Evolutionary conservation across 2,888 invertebrate genomes (phyloP), one percentile per base, ranked within the genome.

Genomic region (Aporophyla lueneburgensis): DNA sequence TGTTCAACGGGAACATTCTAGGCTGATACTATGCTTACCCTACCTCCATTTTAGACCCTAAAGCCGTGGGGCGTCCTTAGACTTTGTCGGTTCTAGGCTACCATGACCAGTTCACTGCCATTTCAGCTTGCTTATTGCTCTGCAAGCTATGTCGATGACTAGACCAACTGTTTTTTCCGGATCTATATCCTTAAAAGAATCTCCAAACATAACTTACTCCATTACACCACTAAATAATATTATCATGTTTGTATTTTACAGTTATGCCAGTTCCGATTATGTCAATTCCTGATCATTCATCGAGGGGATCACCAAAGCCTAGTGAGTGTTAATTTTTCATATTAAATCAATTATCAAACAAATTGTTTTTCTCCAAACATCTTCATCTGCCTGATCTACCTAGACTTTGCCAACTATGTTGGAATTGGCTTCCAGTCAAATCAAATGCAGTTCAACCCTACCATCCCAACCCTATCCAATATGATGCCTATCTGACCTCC

Each of bases 201-300:
- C 61, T 40, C 7, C 12, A 4, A 40, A 12, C 7, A 14, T 14
- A 61, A n/a, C n/a, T 19, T 3, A 40, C 16, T 40, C 4, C 10
- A 40, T 2, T 19, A 24, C 43, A 16, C 43, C 9, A 7, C 9
- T n/a, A n/a, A 62, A 56, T 56, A 56, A 24, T 56, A 24, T 24
- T 16, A 16, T 10, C 2, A 21, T 19, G 14, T 2, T 21, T 33
- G n/a, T 73, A 53, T 0, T 69, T 68, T 0, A n/a, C 72, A 84
- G 84, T 70, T 5, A 59, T 7, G 49, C 65, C 62, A 56, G 74
- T 74, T 4, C 81, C 84, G 1, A 56, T 74, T 4, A 9, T n/a
- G 1, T 49, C 80, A 2, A 81, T 80, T 12, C 83, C 83, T 2
- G 81, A 77, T 0, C 69, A 65, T 0, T 56, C 74, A 5, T 58